phyloP scores from a whole-genome alignment of 2,797 vertebrate species.

The Morelia viridis region DNA sequence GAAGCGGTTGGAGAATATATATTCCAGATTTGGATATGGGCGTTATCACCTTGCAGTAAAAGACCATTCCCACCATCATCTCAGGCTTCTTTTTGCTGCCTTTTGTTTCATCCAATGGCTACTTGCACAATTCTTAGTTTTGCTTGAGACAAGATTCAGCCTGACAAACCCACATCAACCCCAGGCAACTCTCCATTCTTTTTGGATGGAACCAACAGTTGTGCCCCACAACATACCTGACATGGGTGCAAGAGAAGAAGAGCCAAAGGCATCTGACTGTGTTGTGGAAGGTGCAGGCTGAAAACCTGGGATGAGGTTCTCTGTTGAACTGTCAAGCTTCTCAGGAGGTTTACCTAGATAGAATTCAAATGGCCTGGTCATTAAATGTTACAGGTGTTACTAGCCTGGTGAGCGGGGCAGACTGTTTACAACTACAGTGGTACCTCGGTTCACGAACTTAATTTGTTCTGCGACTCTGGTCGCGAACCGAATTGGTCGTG shows the following conservation, averaged over 20 bases:
- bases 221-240: constrained; percentile 74
- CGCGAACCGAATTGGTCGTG: no score
- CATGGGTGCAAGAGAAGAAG: constrained; percentile 77
- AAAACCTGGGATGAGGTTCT: constrained; percentile 86
- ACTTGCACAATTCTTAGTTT: not conserved
- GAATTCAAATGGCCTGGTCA: constrained; percentile 39
- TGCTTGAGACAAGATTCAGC: not conserved
- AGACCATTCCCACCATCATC: not conserved
- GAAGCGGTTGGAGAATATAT: not conserved
- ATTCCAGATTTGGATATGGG: not conserved
- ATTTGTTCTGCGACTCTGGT: no score
- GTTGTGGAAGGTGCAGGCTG: constrained; percentile 62
- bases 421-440: not conserved
- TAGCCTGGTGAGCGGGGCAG: not conserved
- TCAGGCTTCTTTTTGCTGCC: not conserved
- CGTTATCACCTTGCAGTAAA: no score
- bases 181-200: not conserved
- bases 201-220: not conserved
- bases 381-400: not conserved
- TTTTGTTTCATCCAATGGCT: not conserved
- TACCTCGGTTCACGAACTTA: no score
- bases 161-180: not conserved
- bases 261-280: constrained; percentile 72
- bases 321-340: constrained; percentile 79
- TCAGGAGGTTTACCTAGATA: constrained; percentile 83